Base-by-base conservation (phyloP, 2,113 vertebrate genomes). In the Nansenia antarctica region DNA sequence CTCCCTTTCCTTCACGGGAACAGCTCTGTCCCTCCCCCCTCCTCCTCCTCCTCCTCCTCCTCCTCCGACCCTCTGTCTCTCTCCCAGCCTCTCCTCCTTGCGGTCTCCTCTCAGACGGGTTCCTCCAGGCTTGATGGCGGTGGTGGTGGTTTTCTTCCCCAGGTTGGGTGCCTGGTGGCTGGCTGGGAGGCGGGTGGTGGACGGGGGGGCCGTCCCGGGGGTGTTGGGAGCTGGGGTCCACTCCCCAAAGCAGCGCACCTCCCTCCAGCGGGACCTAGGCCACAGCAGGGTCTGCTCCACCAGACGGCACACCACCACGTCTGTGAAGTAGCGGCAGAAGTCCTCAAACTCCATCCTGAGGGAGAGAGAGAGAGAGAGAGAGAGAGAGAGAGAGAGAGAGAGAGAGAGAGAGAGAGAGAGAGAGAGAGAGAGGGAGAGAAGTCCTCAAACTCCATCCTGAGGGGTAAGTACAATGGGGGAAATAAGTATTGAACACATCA, bases 321-420 rank as follows among this genome's bases (percentile, higher is more conserved):
- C 93, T 1, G 94, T 94, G 83, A 94, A 95, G 84, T 90, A 87
- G 55, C 30, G 71, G 39, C 92, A 94, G 84, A 94, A 94, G 76
- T 94, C 92, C 67, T 89, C 79, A 54, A 94, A 92, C 42, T 92
- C 90, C 92, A 94, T 94, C 94, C 93, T 94, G 73, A 67, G 34
- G 27, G 18, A 20, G 1, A 8, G 59, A 29, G 54, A 65, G 15
- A 39, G n/a, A n/a, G n/a, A n/a, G n/a, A n/a, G n/a, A n/a, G n/a
- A n/a, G n/a, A n/a, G n/a, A n/a, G n/a, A n/a, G n/a, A n/a, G n/a
- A n/a, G n/a, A n/a, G n/a, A n/a, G n/a, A n/a, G n/a, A n/a, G n/a
- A n/a, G n/a, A n/a, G n/a, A n/a, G n/a, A n/a, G n/a, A n/a, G n/a
- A n/a, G n/a, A n/a, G n/a, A n/a, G n/a, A n/a, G n/a, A n/a, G n/a